A percentile compares a stretch with the other conserved stretches of the same genome.
phyloP scores from a whole-genome alignment of 92 coral and sea anemone genomes.

The Umimayanthus kanabou region DNA sequence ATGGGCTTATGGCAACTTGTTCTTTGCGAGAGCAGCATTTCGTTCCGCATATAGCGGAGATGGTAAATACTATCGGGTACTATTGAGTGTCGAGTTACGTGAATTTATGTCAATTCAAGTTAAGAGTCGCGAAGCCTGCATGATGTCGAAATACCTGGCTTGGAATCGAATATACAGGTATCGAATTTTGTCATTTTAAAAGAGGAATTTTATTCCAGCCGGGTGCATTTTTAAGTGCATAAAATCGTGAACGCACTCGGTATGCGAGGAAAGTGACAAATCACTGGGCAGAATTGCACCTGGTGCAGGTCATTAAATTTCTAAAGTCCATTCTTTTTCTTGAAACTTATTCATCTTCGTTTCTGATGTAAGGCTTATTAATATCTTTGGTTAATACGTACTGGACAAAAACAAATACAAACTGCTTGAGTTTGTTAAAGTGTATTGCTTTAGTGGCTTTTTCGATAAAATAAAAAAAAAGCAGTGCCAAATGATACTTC shows the following conservation, averaged over 20 bases:
- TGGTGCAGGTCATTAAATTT: slow-evolving; percentile 64
- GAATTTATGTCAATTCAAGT: neutral
- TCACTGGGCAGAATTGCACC: slow-evolving; percentile 40
- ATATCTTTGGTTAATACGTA: slow-evolving; percentile 8
- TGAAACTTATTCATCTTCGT: slow-evolving; percentile 39
- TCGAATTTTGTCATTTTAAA: neutral
- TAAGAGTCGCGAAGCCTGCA: neutral
- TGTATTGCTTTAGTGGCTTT: neutral
- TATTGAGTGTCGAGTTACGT: neutral
- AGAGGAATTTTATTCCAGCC: neutral
- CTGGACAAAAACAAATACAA: neutral
- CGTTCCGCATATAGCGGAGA: too few relatives aligned
- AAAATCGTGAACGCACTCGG: neutral
- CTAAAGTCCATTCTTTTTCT: slow-evolving; percentile 48
- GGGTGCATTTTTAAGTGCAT: neutral
- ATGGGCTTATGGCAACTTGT: neutral
- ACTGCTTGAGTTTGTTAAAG: slow-evolving; percentile 1
- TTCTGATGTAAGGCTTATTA: slow-evolving; percentile 23
- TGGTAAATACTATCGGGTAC: neutral
- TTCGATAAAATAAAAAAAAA: neutral
- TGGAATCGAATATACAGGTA: neutral
- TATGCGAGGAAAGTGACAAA: slow-evolving; percentile 22
- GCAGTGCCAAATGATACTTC: neutral
- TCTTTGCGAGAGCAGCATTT: neutral
- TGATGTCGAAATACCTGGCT: neutral